These are phyloP conservation scores for Aspidiotus destructor DNA, from an alignment of 2,888 invertebrate genomes.

Conservation along the genomic window DNA sequence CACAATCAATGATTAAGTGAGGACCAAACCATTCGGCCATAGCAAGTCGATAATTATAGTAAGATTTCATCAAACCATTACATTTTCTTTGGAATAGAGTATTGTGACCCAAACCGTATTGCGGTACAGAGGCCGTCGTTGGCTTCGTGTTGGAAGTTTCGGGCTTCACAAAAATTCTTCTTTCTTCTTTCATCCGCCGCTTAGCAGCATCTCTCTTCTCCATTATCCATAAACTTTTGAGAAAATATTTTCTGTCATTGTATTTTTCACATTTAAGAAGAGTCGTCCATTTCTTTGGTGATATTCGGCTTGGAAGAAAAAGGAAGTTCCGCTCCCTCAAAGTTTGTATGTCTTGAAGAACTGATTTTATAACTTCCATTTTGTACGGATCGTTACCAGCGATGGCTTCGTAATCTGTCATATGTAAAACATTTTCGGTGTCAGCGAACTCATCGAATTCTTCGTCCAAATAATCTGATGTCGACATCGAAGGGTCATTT, in stretches of 20 bases:
- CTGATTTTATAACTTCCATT: background rate
- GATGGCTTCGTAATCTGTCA: background rate
- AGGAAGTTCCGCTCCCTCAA: background rate
- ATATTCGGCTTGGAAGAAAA: background rate
- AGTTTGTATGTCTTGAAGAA: background rate
- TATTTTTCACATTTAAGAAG: background rate
- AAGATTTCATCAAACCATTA: conserved; percentile 2
- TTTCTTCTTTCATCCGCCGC: background rate
- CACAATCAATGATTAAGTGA: conserved; percentile 20
- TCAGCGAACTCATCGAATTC: conserved; percentile 1
- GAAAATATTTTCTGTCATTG: background rate
- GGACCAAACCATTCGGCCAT: conserved; percentile 22
- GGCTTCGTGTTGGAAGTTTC: background rate
- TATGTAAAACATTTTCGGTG: background rate
- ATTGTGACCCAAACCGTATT: conserved; percentile 9
- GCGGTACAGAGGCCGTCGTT: background rate
- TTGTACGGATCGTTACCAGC: background rate
- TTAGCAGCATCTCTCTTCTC: background rate
- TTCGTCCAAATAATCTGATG: background rate
- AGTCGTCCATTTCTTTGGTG: background rate
- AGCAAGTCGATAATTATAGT: conserved; percentile 7
- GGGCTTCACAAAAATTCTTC: background rate
- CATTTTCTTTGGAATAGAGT: conserved; percentile 18
- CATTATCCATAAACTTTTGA: background rate
- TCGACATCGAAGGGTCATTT: background rate